A percentile compares a stretch with the other conserved stretches of the same genome.
Conservation (phyloP, 1,140 invertebrate species). For the Onthophagus taurus region DNA sequence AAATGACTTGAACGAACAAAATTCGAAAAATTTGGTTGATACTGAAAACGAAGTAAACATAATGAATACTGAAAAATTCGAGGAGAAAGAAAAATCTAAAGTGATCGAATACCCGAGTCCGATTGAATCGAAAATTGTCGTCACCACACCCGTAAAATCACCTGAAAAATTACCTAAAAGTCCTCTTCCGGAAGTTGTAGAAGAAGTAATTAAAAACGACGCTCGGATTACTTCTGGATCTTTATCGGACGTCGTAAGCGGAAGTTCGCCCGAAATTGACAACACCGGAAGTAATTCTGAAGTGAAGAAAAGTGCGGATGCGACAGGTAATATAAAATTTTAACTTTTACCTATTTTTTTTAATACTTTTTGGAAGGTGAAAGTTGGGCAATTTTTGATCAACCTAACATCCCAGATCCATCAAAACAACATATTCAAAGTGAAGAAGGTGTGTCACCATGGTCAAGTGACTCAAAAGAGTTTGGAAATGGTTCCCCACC, state of each 20-base stretch:
- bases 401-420: slow-evolving; percentile 23
- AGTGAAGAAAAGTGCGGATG: slow-evolving; percentile 26
- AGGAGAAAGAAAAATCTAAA: slow-evolving; percentile 11
- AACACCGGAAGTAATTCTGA: slow-evolving; percentile 39
- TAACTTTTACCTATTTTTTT: background rate
- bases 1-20: slow-evolving; percentile 31
- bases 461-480: slow-evolving; percentile 69
- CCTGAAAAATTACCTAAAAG: slow-evolving; percentile 28
- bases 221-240: slow-evolving; percentile 43
- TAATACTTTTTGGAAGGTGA: slow-evolving; percentile 23
- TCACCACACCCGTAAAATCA: slow-evolving; percentile 22
- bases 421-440: slow-evolving; percentile 34
- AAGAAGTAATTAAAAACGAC: slow-evolving; percentile 33
- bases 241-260: slow-evolving; percentile 48
- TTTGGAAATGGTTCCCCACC: slow-evolving; percentile 40
- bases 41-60: slow-evolving; percentile 27
- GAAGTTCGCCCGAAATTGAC: slow-evolving; percentile 48
- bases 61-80: slow-evolving; percentile 22
- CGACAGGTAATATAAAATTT: slow-evolving; percentile 21
- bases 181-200: slow-evolving; percentile 31
- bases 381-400: slow-evolving; percentile 37
- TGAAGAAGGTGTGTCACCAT: slow-evolving; percentile 54
- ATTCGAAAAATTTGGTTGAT: slow-evolving; percentile 43
- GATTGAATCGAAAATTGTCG: slow-evolving; percentile 21
- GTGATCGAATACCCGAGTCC: slow-evolving; percentile 12